phyloP scores from a whole-genome alignment of 2,113 vertebrate species.

The Tragelaphus buxtoni region DNA sequence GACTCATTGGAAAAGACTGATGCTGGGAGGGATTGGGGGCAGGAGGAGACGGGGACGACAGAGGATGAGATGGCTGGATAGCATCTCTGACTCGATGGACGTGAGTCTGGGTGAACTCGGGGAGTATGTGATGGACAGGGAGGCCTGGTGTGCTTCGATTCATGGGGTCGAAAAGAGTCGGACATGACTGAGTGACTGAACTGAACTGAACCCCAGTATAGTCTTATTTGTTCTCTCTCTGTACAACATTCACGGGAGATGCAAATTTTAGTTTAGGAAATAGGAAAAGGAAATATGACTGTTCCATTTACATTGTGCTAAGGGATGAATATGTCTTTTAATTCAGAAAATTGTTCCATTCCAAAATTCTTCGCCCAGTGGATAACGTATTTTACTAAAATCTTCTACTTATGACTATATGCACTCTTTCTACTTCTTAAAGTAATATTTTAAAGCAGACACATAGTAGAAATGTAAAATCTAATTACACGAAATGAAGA shows the following conservation, averaged over 20 bases:
- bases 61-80: too few species aligned
- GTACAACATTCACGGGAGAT: neutral
- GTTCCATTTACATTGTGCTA: neutral
- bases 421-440: neutral
- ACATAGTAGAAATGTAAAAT: neutral
- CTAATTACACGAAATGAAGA: neutral
- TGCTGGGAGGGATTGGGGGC: too few species aligned
- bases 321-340: neutral
- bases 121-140: too few species aligned
- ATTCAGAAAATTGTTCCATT: neutral
- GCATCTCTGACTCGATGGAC: too few species aligned
- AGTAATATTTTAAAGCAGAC: neutral
- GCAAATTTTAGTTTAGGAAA: neutral
- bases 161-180: too few species aligned
- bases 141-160: too few species aligned
- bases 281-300: neutral
- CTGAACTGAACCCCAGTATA: neutral
- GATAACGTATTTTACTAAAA: neutral
- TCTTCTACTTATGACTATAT: neutral
- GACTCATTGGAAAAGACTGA: too few species aligned
- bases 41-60: too few species aligned
- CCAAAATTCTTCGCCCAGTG: neutral
- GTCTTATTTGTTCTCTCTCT: neutral
- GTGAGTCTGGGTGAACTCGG: too few species aligned
- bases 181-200: too few species aligned